Conservation (phyloP, 1,140 invertebrate species). For the Sweltsa coloradensis region DNA sequence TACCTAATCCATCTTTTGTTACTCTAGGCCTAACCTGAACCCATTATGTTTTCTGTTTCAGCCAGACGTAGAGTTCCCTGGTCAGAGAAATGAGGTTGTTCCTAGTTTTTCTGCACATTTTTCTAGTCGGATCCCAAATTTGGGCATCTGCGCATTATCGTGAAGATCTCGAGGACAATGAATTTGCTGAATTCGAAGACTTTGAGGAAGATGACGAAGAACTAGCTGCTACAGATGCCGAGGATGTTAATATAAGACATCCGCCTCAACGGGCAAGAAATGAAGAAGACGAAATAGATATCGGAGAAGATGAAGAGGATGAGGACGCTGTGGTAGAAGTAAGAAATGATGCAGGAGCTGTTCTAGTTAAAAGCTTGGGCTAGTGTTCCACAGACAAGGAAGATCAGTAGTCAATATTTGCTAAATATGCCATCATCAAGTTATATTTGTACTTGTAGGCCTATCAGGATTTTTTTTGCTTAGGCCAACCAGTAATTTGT, state of each 20-base stretch:
- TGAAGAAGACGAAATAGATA: constrained; percentile 21
- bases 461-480: no score
- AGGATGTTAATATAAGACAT: constrained; percentile 14
- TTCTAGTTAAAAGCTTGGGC: no score
- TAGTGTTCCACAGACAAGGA: no score
- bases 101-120: constrained; percentile 35
- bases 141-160: constrained; percentile 35
- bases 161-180: constrained; percentile 70
- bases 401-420: no score
- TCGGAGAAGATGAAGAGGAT: constrained; percentile 37
- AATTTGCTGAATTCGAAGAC: constrained; percentile 95
- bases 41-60: no score
- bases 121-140: constrained; percentile 35
- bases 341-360: constrained; percentile 7
- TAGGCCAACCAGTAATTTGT: not conserved
- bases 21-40: no score
- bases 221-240: constrained; percentile 13
- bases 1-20: no score
- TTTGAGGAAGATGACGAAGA: constrained; percentile 59
- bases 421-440: no score
- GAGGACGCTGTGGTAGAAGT: constrained; percentile 40
- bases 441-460: no score
- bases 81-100: no score
- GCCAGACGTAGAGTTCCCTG: no score
- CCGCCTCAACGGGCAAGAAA: constrained; percentile 8